Conservation (phyloP, 2,888 invertebrate species). For the Lypha dubia region DNA sequence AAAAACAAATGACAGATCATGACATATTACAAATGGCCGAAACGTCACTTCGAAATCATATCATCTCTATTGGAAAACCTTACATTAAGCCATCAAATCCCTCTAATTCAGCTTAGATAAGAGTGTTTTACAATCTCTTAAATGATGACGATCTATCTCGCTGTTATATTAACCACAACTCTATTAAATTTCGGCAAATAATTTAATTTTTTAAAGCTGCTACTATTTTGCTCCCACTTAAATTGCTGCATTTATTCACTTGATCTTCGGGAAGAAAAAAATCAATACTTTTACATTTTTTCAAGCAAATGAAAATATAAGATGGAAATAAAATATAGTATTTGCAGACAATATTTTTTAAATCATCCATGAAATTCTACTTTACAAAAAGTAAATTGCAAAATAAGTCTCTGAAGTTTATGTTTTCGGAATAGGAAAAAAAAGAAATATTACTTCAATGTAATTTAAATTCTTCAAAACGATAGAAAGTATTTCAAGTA, state of each 20-base stretch:
- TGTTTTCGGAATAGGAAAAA: neutral
- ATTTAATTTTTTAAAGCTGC: neutral
- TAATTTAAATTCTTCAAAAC: slow-evolving; percentile 2
- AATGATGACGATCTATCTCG: too few relatives aligned
- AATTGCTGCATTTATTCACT: slow-evolving; percentile 1
- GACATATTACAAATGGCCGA: too few relatives aligned
- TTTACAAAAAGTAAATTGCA: slow-evolving; percentile 29
- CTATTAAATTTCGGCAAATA: neutral
- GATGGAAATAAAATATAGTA: slow-evolving; percentile 24
- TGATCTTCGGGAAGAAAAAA: slow-evolving; percentile 26
- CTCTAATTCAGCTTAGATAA: too few relatives aligned
- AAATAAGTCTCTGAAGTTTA: slow-evolving; percentile 31
- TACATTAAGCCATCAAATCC: too few relatives aligned
- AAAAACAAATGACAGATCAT: too few relatives aligned
- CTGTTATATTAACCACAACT: too few relatives aligned
- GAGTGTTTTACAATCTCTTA: too few relatives aligned
- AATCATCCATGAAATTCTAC: slow-evolving; percentile 30
- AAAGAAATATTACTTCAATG: neutral
- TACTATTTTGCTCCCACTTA: slow-evolving; percentile 12
- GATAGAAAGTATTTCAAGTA: neutral
- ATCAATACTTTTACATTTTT: slow-evolving; percentile 52
- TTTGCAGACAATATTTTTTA: slow-evolving; percentile 30
- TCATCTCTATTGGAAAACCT: too few relatives aligned
- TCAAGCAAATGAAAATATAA: slow-evolving; percentile 23
- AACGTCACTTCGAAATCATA: too few relatives aligned